phyloP scores from a whole-genome alignment of 2,797 vertebrate species.

The Poeciliopsis infans region DNA sequence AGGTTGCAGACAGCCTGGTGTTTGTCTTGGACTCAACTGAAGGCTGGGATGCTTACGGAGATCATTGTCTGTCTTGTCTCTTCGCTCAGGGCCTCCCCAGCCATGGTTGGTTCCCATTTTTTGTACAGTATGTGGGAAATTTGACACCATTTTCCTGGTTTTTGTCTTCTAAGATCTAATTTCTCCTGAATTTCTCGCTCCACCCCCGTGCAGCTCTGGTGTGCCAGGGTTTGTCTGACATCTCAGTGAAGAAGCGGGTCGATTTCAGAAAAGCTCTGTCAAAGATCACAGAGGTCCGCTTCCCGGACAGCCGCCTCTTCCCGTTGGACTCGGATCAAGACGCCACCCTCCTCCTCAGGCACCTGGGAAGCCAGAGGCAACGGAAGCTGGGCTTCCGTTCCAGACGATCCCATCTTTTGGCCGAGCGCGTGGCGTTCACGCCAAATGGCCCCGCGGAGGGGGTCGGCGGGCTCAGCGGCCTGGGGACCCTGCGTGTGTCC shows the following conservation, averaged over 20 bases:
- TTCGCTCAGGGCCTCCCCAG: conserved; percentile 96
- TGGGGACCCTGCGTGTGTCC: conserved; percentile 91
- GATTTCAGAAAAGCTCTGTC: conserved; percentile 86
- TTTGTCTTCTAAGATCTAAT: conserved; percentile 1
- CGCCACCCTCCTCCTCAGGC: conserved; percentile 84
- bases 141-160: not conserved
- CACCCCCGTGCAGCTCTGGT: conserved; percentile 80
- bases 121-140: not conserved
- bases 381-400: conserved; percentile 89
- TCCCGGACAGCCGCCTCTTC: conserved; percentile 88
- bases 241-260: conserved; percentile 87
- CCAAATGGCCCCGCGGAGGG: conserved; percentile 63
- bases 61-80: conserved; percentile 93
- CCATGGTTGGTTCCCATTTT: conserved; percentile 81
- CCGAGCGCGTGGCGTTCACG: conserved; percentile 81
- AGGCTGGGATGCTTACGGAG: conserved; percentile 92
- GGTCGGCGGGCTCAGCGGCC: conserved; percentile 49
- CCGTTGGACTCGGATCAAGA: conserved; percentile 88
- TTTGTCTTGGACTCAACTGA: conserved; percentile 89
- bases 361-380: conserved; percentile 89
- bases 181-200: not conserved
- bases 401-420: conserved; percentile 87
- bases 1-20: conserved; percentile 92
- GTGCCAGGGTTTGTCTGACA: conserved; percentile 84
- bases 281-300: conserved; percentile 86